Conservation (phyloP, 2,113 vertebrate species). For the Penelope pileata region DNA sequence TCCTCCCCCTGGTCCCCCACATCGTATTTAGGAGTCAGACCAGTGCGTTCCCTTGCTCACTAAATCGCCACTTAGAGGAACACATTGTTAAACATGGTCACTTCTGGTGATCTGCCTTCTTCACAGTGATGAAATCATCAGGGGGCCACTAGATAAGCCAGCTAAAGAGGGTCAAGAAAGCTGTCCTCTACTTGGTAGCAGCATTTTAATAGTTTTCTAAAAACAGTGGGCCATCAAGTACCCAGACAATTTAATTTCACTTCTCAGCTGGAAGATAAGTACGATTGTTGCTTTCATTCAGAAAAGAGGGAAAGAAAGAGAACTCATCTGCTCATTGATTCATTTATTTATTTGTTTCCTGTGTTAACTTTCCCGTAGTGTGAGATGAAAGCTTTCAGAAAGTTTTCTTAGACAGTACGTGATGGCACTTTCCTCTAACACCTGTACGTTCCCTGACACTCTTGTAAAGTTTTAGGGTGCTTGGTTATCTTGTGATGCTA, state of each 20-base stretch:
- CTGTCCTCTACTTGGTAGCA: conserved; percentile 28
- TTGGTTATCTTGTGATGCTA: background rate
- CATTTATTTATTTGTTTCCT: background rate
- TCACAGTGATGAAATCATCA: background rate
- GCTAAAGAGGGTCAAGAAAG: conserved; percentile 67
- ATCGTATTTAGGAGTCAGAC: background rate
- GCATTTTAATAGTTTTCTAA: conserved; percentile 67
- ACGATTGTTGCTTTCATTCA: conserved; percentile 50
- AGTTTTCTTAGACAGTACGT: background rate
- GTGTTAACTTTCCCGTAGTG: background rate
- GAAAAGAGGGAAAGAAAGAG: conserved; percentile 13
- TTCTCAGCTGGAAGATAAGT: conserved; percentile 69
- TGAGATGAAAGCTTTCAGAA: background rate
- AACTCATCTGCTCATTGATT: background rate
- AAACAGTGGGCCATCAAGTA: conserved; percentile 67
- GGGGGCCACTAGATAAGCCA: conserved; percentile 53
- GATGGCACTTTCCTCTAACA: background rate
- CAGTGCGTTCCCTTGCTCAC: background rate
- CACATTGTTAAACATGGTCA: background rate
- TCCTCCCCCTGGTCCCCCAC: background rate
- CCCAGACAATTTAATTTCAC: conserved; percentile 69
- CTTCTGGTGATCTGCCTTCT: background rate
- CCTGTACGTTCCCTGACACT: background rate
- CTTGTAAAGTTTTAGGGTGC: background rate
- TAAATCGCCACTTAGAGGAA: conserved; percentile 50